Evolutionary conservation across 2,888 invertebrate genomes (phyloP).

Genomic region (Zaprionus obscuricornis): DNA sequence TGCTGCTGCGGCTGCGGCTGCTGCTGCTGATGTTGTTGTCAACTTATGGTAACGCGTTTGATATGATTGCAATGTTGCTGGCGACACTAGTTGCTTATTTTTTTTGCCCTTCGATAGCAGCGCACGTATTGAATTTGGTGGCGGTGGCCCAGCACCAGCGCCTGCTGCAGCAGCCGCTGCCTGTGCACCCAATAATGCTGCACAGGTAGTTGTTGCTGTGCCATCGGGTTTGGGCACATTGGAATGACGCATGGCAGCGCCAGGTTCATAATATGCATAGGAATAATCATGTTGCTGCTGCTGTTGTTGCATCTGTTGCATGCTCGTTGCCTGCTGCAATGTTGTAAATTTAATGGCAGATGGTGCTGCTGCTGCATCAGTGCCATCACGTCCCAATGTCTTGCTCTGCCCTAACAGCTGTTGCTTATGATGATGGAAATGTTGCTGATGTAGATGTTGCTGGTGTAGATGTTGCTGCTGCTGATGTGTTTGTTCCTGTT

Average conservation of each 20-base stretch:
- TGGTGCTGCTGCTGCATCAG: constrained; percentile 12
- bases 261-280: constrained; percentile 92
- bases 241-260: constrained; percentile 86
- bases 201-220: neutral
- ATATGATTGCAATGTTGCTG: constrained; percentile 86
- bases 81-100: constrained; percentile 80
- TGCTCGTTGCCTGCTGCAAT: constrained; percentile 57
- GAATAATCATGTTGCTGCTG: constrained; percentile 87
- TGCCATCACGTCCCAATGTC: constrained; percentile 49
- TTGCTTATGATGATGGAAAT: constrained; percentile 56
- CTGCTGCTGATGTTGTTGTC: constrained; percentile 16
- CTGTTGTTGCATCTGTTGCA: constrained; percentile 48
- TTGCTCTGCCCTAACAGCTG: constrained; percentile 53
- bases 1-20: neutral
- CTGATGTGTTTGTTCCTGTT: constrained; percentile 57
- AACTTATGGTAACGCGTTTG: constrained; percentile 89
- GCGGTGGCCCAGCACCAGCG: constrained; percentile 71
- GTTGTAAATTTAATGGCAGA: constrained; percentile 42
- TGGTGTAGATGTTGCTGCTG: too few species aligned
- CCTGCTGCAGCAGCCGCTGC: constrained; percentile 19
- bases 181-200: too few species aligned
- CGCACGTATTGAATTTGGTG: constrained; percentile 82
- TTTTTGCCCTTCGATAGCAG: constrained; percentile 82
- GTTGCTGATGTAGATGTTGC: too few species aligned
- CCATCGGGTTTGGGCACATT: constrained; percentile 86